Evolutionary conservation across 2,888 invertebrate species (phyloP).

Genomic region (Ochropleura leucogaster): DNA sequence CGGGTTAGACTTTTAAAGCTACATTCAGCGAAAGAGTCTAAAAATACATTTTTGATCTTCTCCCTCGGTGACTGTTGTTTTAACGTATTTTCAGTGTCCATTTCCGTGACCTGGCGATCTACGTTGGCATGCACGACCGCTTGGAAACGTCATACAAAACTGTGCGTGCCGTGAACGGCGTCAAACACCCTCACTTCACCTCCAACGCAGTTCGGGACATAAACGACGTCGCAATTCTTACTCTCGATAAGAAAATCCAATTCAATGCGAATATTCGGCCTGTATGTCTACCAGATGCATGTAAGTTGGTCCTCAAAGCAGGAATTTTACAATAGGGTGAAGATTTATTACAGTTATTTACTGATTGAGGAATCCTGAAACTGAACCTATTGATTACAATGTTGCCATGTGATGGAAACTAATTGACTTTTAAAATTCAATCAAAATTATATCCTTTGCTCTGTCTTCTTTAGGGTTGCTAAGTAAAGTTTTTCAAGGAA

Average conservation of each 20-base stretch:
- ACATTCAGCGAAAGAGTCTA: not conserved
- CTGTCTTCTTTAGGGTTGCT: not conserved
- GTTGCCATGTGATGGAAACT: not conserved
- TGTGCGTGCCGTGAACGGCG: slow-evolving; percentile 74
- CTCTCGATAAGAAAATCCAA: slow-evolving; percentile 81
- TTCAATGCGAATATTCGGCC: slow-evolving; percentile 87
- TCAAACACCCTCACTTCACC: slow-evolving; percentile 88
- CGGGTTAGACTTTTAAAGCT: slow-evolving; percentile 78
- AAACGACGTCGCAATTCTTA: slow-evolving; percentile 91
- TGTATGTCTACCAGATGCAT: slow-evolving; percentile 85
- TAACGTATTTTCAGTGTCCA: slow-evolving; percentile 76
- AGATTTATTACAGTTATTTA: not conserved
- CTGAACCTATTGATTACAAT: not conserved
- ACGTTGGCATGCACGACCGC: slow-evolving; percentile 89
- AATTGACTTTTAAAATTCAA: not conserved
- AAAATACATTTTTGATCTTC: not conserved
- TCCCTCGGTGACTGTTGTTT: not conserved
- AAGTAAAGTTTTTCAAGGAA: too few relatives aligned
- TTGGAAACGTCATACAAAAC: slow-evolving; percentile 76
- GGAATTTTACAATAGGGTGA: not conserved
- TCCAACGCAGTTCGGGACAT: slow-evolving; percentile 89
- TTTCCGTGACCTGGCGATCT: slow-evolving; percentile 81
- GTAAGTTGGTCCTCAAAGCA: slow-evolving; percentile 64
- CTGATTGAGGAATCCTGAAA: not conserved
- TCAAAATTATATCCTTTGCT: not conserved